These are phyloP conservation scores for Barypeithes pellucidus DNA, from an alignment of 2,888 invertebrate species.

Conservation along the genomic window DNA sequence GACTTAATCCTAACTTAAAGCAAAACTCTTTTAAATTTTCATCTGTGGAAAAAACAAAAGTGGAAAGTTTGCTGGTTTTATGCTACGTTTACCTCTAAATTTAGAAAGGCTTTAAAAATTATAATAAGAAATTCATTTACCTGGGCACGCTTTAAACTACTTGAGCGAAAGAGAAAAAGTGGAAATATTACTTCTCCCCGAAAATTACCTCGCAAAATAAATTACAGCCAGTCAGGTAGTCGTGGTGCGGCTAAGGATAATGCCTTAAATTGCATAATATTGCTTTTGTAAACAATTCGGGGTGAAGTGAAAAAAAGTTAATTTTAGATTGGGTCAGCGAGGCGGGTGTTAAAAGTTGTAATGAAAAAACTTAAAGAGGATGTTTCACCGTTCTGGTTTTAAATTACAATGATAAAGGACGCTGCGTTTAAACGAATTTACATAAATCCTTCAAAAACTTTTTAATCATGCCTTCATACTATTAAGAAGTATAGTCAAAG, in stretches of 20 bases:
- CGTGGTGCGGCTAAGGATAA: not conserved
- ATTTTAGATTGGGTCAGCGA: no score
- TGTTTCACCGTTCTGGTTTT: no score
- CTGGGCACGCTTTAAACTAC: slow-evolving; percentile 26
- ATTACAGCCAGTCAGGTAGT: slow-evolving; percentile 30
- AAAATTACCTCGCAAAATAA: slow-evolving; percentile 29
- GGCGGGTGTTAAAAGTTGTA: no score
- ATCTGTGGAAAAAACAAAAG: slow-evolving; percentile 36
- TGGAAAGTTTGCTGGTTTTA: slow-evolving; percentile 20
- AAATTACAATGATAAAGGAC: no score
- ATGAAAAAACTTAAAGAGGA: no score
- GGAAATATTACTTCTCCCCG: slow-evolving; percentile 26
- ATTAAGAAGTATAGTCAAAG: no score
- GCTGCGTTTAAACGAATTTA: no score
- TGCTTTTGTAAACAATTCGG: not conserved
- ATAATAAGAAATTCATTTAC: slow-evolving; percentile 44
- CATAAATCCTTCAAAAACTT: no score
- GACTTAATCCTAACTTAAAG: slow-evolving; percentile 51
- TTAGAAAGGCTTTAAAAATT: slow-evolving; percentile 35
- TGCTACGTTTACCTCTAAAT: slow-evolving; percentile 37
- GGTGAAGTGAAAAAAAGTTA: no score
- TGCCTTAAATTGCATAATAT: slow-evolving; percentile 12
- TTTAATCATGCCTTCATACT: no score
- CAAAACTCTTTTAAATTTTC: slow-evolving; percentile 48
- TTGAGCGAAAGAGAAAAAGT: slow-evolving; percentile 33